These are phyloP conservation scores for Urocynchramus pylzowi DNA, from an alignment of 2,113 vertebrate genomes.

Conservation along the genomic window DNA sequence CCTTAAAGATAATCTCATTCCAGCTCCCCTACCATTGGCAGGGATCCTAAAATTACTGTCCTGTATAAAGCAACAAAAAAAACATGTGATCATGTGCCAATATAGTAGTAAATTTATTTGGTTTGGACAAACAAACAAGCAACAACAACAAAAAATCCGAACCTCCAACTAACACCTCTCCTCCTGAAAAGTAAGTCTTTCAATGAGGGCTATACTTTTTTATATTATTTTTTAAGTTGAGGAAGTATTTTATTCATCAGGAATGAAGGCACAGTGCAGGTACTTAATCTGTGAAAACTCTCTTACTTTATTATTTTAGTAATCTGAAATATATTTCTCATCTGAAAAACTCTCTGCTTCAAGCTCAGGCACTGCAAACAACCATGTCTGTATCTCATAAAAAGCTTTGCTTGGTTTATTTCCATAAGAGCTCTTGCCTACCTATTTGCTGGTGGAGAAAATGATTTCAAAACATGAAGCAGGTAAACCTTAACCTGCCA, in stretches of 20 bases:
- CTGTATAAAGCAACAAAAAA: background rate
- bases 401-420: background rate
- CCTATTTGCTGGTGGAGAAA: background rate
- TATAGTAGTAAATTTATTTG: background rate
- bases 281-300: background rate
- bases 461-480: conserved; percentile 62
- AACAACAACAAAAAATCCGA: background rate
- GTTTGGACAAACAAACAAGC: background rate
- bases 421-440: background rate
- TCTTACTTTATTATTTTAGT: background rate
- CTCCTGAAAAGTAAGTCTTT: background rate
- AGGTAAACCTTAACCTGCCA: conserved; percentile 74
- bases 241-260: background rate
- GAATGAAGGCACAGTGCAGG: background rate
- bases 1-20: accelerated
- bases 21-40: background rate
- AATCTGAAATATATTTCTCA: background rate
- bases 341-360: background rate
- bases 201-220: background rate
- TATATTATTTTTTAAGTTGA: background rate
- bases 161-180: accelerated
- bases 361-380: background rate
- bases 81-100: accelerated
- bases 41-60: background rate
- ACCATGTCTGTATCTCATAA: background rate